Evolutionary conservation across 2,888 invertebrate genomes (phyloP).

Genomic region (Cecidostiba fungosa): DNA sequence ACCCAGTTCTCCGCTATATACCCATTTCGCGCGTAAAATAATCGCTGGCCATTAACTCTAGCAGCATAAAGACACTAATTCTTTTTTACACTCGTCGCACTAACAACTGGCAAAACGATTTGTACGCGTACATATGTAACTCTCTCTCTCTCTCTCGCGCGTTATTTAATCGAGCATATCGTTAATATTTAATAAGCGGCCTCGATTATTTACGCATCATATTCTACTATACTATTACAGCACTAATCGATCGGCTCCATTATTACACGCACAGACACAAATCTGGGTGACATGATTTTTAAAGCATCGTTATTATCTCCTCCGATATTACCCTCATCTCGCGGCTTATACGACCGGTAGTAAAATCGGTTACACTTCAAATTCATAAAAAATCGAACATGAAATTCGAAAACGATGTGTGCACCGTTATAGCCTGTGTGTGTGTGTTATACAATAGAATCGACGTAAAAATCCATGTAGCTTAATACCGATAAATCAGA

Average conservation of each 20-base stretch:
- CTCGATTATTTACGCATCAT: neutral
- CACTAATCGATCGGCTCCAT: neutral
- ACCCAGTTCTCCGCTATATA: too few species aligned
- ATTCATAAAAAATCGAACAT: neutral
- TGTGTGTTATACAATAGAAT: neutral
- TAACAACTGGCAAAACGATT: neutral
- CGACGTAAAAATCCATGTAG: neutral
- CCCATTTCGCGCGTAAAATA: too few species aligned
- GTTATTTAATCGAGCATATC: constrained; percentile 3
- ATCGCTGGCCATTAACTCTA: neutral
- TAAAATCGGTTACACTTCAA: neutral
- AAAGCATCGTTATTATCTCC: neutral
- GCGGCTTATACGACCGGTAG: neutral
- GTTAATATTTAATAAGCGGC: constrained; percentile 20
- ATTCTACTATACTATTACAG: neutral
- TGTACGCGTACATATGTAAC: neutral
- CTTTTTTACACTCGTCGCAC: neutral
- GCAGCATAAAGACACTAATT: neutral
- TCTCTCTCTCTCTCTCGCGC: too few species aligned
- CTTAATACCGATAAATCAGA: constrained; percentile 47
- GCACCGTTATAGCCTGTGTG: neutral
- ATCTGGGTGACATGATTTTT: neutral
- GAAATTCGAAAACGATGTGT: neutral
- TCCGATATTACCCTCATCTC: neutral
- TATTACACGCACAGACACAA: neutral